Conservation (phyloP, 92 coral and sea anemone species). For the Porites divaricata region DNA sequence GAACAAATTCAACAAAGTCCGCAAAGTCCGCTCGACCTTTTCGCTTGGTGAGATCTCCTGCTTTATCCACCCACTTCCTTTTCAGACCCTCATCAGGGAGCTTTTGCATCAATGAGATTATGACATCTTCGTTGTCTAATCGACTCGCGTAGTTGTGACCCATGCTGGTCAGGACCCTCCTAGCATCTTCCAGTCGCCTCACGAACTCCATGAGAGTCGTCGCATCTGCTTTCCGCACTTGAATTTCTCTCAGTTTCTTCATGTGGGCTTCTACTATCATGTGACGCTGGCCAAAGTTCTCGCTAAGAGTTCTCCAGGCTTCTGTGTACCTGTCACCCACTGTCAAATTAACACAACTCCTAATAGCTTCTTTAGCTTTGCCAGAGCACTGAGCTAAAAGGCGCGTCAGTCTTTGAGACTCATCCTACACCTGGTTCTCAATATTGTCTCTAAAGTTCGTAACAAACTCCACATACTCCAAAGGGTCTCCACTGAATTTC, state of each 20-base stretch:
- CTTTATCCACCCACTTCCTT: constrained; percentile 74
- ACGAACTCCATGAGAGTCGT: constrained; percentile 72
- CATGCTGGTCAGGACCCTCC: constrained; percentile 68
- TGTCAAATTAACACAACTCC: constrained; percentile 31
- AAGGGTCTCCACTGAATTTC: constrained; percentile 65
- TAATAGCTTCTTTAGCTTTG: constrained; percentile 69
- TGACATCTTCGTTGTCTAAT: constrained; percentile 75
- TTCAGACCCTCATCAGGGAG: constrained; percentile 76
- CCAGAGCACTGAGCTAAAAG: constrained; percentile 70
- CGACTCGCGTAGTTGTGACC: constrained; percentile 58
- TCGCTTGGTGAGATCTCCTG: constrained; percentile 71
- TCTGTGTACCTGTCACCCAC: constrained; percentile 62
- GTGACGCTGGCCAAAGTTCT: constrained; percentile 81
- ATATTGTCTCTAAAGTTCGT: constrained; percentile 66
- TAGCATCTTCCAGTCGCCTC: constrained; percentile 58
- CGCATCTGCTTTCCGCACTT: constrained; percentile 64
- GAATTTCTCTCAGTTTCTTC: constrained; percentile 64
- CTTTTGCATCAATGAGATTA: constrained; percentile 72
- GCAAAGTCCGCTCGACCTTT: constrained; percentile 52
- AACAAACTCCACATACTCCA: constrained; percentile 57
- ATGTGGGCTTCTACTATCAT: constrained; percentile 78
- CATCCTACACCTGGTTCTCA: constrained; percentile 66
- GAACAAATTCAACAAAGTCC: constrained; percentile 65
- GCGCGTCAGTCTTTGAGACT: constrained; percentile 74
- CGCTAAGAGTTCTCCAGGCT: constrained; percentile 52